Base-by-base conservation (phyloP, 2,113 vertebrate species). In the Halichoeres trimaculatus region DNA sequence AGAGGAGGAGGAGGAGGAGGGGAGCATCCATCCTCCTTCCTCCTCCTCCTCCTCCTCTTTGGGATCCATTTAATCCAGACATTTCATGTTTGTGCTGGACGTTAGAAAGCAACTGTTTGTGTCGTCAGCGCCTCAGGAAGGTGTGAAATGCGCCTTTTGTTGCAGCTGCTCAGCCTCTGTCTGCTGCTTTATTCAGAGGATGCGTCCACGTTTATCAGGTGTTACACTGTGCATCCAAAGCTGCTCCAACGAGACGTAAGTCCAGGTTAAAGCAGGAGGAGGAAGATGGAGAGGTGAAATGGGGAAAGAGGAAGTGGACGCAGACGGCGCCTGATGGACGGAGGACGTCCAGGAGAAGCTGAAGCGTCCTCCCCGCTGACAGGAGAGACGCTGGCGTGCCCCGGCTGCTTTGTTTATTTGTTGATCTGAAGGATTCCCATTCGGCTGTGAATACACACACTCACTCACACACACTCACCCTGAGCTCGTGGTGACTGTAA, bases 351-450 rank as follows among this genome's bases (percentile, higher is more conserved):
- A 66, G 66, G 16, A 76, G 66, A 73, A 77, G 53, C 23, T 1
- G 48, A 48, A 30, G 68, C 55, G 17, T 66, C 71, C 76, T 68
- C 60, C 70, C 24, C 26, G 67, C 72, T 78, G 84, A 83, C 84
- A 86, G 70, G 76, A 86, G 76, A 72, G 73, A 50, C 34, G 51
- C 70, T 40, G 70, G 74, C 59, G 65, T 61, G 53, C 61, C 36
- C 35, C 13, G 24, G 24, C 83, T 79, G 69, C 78, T 82, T 80
- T 82, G 84, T 83, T 86, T 80, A 73, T 86, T 73, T 85, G 73
- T 87, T 64, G 60, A 85, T 87, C 81, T 81, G 81, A 78, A 80
- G 81, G 81, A 70, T 82, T 88, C 70, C 80, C 62, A 51, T 65
- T 74, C 23, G 16, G 30, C 35, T 2, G 22, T 36, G 41, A 68